Percentiles rank a stretch among this genome's conserved stretches.
These are phyloP conservation scores for Phalacrocorax carbo DNA, from an alignment of 2,113 vertebrate genomes.

Conservation along the genomic window DNA sequence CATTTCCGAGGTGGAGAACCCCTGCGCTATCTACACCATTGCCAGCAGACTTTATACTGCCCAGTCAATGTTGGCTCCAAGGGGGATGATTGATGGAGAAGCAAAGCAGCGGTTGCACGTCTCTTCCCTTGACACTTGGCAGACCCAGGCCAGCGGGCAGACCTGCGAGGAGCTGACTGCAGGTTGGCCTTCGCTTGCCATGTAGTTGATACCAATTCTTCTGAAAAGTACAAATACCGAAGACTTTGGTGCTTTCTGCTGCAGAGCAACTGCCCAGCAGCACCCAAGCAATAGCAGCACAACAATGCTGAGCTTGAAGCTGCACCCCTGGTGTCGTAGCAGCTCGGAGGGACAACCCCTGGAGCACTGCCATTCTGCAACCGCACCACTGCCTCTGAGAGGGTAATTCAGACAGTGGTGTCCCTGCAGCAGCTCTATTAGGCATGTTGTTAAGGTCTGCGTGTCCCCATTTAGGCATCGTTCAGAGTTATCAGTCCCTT, in stretches of 20 bases:
- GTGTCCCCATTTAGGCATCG: background rate
- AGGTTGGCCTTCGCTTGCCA: background rate
- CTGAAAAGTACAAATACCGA: background rate
- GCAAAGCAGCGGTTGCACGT: background rate
- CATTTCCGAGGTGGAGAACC: background rate
- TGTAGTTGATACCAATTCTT: accelerated
- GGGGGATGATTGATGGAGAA: background rate
- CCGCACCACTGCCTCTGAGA: accelerated
- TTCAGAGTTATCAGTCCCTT: background rate
- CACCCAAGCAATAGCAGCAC: accelerated
- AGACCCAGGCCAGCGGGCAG: background rate
- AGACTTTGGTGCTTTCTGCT: background rate
- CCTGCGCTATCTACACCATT: accelerated
- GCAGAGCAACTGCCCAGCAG: background rate
- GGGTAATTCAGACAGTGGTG: too few relatives aligned
- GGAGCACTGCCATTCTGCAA: background rate
- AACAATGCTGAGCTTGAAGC: background rate
- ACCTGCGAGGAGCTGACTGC: background rate
- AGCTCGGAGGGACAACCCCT: accelerated
- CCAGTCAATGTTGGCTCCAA: background rate
- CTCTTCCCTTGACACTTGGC: background rate
- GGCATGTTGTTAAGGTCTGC: accelerated
- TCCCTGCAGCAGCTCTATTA: background rate
- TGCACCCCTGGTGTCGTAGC: background rate
- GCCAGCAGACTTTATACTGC: background rate